Evolutionary conservation across 1,140 invertebrate species (phyloP), one percentile per base, ranked within the genome.

Genomic region (Laodelphax striatellus): DNA sequence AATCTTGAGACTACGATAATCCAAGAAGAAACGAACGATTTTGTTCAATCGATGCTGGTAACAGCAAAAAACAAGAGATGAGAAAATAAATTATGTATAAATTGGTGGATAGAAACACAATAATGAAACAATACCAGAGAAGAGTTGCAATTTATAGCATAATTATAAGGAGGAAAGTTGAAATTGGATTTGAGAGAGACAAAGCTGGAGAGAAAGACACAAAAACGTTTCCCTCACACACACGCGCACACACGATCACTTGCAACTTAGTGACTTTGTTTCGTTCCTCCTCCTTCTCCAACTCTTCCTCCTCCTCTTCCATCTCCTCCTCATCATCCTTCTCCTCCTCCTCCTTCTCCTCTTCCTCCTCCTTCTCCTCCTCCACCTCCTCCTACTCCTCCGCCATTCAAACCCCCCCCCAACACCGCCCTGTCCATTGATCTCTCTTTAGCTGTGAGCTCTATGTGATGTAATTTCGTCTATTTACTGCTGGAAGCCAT

Each of bases 391-490:
- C n/a, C n/a, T n/a, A n/a, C n/a, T n/a, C n/a, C n/a, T n/a, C n/a
- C n/a, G n/a, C 19, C 43, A 16, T 11, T 13, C 19, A 16, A 16
- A 46, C 43, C 43, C 4, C n/a, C n/a, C 19, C 19, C 14, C 43
- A 46, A 16, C 19, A 4, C 6, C 43, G 6, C 43, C 14, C 4
- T 46, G 3, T 54, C 59, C 55, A 17, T 55, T 44, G 54, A 22
- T 58, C 43, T 50, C 57, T 58, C 57, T 14, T 43, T 57, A 38
- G n/a, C 55, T 57, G 38, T n/a, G 38, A 19, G 14, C 28, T 14
- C 14, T 24, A 46, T 46, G 13, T 34, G 54, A n/a, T 55, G 22
- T 31, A 28, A 28, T 11, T 21, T 24, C 11, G 28, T 55, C 9
- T 28, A 55, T 55, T 55, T 55, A 28, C 22, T 24, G 54, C 54